A percentile compares a stretch with the other conserved stretches of the same genome.
These are phyloP conservation scores for Ophioninae sp. DNA, from an alignment of 2,888 invertebrate species.

Conservation along the genomic window DNA sequence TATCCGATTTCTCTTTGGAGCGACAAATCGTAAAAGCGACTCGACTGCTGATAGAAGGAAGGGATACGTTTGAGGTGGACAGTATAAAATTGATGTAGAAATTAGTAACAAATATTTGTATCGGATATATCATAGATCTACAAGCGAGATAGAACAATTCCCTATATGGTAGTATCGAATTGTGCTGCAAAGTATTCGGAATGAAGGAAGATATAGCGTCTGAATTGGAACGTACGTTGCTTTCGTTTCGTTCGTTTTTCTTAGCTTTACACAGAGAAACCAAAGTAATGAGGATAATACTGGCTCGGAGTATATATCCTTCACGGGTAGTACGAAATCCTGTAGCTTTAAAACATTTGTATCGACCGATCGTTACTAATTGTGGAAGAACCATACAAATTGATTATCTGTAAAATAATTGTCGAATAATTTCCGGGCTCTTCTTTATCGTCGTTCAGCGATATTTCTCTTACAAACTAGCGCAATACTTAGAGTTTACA, in stretches of 20 bases:
- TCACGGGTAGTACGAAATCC: slow-evolving; percentile 46
- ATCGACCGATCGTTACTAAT: slow-evolving; percentile 46
- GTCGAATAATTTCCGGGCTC: background rate
- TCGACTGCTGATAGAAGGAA: background rate
- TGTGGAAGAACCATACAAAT: slow-evolving; percentile 52
- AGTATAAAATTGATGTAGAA: slow-evolving; percentile 4
- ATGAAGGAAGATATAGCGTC: slow-evolving; percentile 64
- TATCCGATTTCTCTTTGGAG: too few relatives aligned
- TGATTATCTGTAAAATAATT: slow-evolving; percentile 46
- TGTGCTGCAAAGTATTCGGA: slow-evolving; percentile 58
- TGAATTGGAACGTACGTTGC: slow-evolving; percentile 58
- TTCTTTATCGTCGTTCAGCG: slow-evolving; percentile 15
- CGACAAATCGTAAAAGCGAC: too few relatives aligned
- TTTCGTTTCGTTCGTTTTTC: background rate
- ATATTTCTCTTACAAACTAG: slow-evolving; percentile 34
- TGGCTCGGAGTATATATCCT: slow-evolving; percentile 54
- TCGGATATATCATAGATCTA: slow-evolving; percentile 65
- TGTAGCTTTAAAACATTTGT: slow-evolving; percentile 45
- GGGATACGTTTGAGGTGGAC: background rate
- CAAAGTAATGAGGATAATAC: slow-evolving; percentile 55
- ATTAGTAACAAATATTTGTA: slow-evolving; percentile 68
- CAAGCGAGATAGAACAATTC: slow-evolving; percentile 66
- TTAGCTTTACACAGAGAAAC: slow-evolving; percentile 34
- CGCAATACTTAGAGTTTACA: slow-evolving; percentile 37
- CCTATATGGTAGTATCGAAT: slow-evolving; percentile 54